Percentiles rank a stretch among this genome's conserved stretches.
Evolutionary conservation across 2,888 invertebrate species (phyloP).

Genomic region (Euzophera pinguis): DNA sequence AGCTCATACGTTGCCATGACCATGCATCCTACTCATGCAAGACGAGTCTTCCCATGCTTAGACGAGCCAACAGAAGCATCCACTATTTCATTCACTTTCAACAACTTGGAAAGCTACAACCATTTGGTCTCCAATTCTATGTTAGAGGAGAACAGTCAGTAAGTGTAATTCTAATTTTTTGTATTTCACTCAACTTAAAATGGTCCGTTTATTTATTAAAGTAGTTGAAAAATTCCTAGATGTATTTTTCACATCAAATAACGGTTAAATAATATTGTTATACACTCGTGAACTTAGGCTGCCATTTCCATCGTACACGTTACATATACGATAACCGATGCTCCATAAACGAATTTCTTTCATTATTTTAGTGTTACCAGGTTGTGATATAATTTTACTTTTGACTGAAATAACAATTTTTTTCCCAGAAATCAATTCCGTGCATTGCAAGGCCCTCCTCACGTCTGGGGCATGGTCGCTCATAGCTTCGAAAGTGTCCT

Average conservation of each 20-base stretch:
- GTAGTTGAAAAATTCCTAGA: no score
- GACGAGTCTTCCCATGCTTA: conserved; percentile 85
- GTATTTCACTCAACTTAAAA: no score
- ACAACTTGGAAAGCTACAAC: conserved; percentile 37
- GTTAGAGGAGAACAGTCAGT: conserved; percentile 41
- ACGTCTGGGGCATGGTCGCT: conserved; percentile 60
- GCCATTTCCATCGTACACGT: no score
- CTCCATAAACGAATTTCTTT: no score
- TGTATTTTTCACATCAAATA: no score
- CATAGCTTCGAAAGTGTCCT: conserved; percentile 51
- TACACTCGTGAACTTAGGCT: no score
- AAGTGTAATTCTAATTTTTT: no score
- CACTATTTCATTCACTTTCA: conserved; percentile 56
- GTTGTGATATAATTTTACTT: no score
- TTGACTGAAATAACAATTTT: conserved; percentile 1
- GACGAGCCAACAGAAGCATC: conserved; percentile 79
- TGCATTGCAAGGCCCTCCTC: conserved; percentile 43
- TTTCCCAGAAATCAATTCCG: conserved; percentile 44
- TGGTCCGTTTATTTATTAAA: no score
- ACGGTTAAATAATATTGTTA: no score
- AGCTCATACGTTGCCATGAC: conserved; percentile 80
- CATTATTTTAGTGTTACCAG: no score
- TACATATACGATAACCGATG: no score
- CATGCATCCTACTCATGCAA: conserved; percentile 80
- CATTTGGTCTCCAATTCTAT: conserved; percentile 46